These are phyloP conservation scores for Pammene fasciana DNA, from an alignment of 2,888 invertebrate genomes.

Conservation along the genomic window DNA sequence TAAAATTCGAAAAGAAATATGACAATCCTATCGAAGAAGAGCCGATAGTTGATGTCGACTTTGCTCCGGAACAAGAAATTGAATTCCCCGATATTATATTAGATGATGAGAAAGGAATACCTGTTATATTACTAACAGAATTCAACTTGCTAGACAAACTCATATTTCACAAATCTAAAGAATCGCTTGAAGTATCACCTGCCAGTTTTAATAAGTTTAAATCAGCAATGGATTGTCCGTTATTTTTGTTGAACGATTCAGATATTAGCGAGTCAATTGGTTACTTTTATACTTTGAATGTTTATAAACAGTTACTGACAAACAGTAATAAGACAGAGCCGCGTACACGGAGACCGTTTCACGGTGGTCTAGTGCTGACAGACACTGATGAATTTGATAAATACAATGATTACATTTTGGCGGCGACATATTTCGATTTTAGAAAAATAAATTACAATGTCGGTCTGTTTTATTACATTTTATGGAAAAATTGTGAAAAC, in stretches of 20 bases:
- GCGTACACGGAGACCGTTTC: conserved; percentile 53
- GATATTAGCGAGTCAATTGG: conserved; percentile 56
- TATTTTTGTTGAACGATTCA: conserved; percentile 54
- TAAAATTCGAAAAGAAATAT: conserved; percentile 53
- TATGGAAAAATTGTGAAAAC: conserved; percentile 59
- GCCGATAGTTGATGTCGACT: conserved; percentile 50
- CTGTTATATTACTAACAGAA: conserved; percentile 54
- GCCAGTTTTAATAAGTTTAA: conserved; percentile 57
- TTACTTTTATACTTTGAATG: conserved; percentile 59
- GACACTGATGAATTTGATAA: conserved; percentile 55
- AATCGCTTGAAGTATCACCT: conserved; percentile 30
- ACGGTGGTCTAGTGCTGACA: conserved; percentile 57
- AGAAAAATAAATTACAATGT: conserved; percentile 56
- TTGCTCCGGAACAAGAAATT: conserved; percentile 55
- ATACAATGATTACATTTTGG: conserved; percentile 60
- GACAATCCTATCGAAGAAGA: conserved; percentile 48
- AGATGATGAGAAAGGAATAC: conserved; percentile 57
- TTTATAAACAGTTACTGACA: conserved; percentile 54
- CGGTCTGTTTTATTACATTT: conserved; percentile 56
- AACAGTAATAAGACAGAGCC: conserved; percentile 53
- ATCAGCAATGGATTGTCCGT: conserved; percentile 54
- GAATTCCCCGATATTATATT: conserved; percentile 59
- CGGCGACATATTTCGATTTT: conserved; percentile 57
- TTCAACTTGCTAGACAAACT: conserved; percentile 54
- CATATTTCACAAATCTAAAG: conserved; percentile 49